phyloP scores from a whole-genome alignment of 2,888 invertebrate species.

The Synanthedon myopaeformis region DNA sequence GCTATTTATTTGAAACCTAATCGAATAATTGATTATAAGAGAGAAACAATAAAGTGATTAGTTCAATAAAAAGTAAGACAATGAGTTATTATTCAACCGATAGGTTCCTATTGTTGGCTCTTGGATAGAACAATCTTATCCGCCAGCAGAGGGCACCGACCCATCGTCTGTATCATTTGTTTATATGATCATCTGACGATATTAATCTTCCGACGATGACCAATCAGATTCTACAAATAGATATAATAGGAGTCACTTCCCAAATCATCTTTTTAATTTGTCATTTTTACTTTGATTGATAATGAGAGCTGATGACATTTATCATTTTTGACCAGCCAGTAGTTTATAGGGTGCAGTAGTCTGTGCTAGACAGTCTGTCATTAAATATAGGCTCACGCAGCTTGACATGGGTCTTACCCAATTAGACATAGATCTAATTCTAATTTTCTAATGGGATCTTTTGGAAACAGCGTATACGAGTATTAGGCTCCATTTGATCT shows the following conservation, averaged over 20 bases:
- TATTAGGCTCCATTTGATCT: too few relatives aligned
- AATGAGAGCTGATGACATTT: constrained; percentile 20
- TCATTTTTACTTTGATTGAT: constrained; percentile 33
- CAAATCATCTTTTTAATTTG: constrained; percentile 42
- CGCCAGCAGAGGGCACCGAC: constrained; percentile 47
- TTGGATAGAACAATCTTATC: constrained; percentile 40
- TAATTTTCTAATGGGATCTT: too few relatives aligned
- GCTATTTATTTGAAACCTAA: constrained; percentile 62
- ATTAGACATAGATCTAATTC: too few relatives aligned
- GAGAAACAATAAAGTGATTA: constrained; percentile 69
- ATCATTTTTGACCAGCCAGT: constrained; percentile 12
- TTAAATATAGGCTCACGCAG: too few relatives aligned
- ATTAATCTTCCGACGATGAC: constrained; percentile 58
- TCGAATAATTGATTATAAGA: constrained; percentile 68
- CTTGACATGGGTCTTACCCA: too few relatives aligned
- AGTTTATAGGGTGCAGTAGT: too few relatives aligned
- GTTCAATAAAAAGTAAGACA: constrained; percentile 67
- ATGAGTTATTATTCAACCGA: constrained; percentile 64
- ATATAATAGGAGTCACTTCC: constrained; percentile 39
- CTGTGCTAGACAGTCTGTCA: too few relatives aligned
- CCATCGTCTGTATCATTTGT: constrained; percentile 54
- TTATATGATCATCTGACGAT: constrained; percentile 57
- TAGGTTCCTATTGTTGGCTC: constrained; percentile 55
- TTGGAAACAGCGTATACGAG: too few relatives aligned
- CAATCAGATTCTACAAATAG: constrained; percentile 45